Evolutionary conservation across 2,113 vertebrate species (phyloP), one percentile per base, ranked within the genome.

Genomic region (Psilopogon haemacephalus): DNA sequence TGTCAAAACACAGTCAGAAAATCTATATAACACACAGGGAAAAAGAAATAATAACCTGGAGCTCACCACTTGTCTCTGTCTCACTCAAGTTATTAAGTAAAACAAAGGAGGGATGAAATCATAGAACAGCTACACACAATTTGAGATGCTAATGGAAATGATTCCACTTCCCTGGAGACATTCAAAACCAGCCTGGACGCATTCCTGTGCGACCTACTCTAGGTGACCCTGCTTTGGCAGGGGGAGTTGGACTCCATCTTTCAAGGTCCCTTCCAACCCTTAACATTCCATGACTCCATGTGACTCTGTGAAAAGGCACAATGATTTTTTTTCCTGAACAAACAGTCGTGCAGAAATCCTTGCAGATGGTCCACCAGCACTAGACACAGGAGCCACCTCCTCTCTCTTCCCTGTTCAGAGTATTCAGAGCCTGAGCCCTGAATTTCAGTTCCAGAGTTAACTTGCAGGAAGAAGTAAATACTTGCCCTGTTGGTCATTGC

Each of bases 401-500:
- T 55, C 56, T 28, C 78, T 65, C 70, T 65, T 55, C 14, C 26
- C 44, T 65, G 11, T 14, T 79, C 21, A 20, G 24, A 40, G 13
- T 24, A 69, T 5, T 24, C 2, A 4, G 7, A 75, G 28, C 28
- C 58, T 15, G 5, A 93, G 56, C 33, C 78, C 56, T 2, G 3
- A 78, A 81, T 83, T 55, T 62, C 83, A 80, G 42, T 86, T 86
- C 37, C 89, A 75, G 85, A 90, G 33, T 91, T 84, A 94, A 90
- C 58, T 85, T 72, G 54, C 28, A 37, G 1, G 2, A 24, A 74
- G 67, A 63, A 68, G 28, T 3, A 4, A 73, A 37, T 21, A 60
- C 44, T 60, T 48, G n/a, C 78, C 76, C 81, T 83, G 58, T 33
- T 27, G 13, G 73, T 68, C 75, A 69, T 80, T 78, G 37, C 48